A percentile compares a stretch with the other conserved stretches of the same genome.
Evolutionary conservation across 2,888 invertebrate genomes (phyloP).

Genomic region (Drosophila cracens): DNA sequence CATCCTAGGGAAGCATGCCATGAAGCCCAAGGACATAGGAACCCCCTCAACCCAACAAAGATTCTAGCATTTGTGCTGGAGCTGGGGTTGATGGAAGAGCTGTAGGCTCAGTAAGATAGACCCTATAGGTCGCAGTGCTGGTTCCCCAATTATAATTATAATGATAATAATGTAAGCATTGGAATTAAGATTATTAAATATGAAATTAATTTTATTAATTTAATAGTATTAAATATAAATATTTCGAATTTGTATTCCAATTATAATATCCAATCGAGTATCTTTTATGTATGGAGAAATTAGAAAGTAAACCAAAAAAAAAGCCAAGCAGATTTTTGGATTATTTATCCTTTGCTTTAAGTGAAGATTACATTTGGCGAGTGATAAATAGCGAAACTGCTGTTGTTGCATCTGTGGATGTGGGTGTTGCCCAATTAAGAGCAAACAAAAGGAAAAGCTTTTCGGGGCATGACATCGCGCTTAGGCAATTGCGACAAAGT

Average conservation of each 20-base stretch:
- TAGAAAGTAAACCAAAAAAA: neutral
- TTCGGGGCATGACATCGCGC: constrained; percentile 34
- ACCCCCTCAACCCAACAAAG: too few species aligned
- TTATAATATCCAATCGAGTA: neutral
- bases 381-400: neutral
- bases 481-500: constrained; percentile 54
- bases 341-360: neutral
- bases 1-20: too few species aligned
- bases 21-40: too few species aligned
- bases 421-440: constrained; percentile 25
- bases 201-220: too few species aligned
- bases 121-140: too few species aligned
- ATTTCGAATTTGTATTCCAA: neutral
- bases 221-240: neutral
- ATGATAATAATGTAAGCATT: neutral
- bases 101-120: too few species aligned
- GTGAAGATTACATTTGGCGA: neutral
- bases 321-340: neutral
- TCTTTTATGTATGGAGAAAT: neutral
- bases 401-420: constrained; percentile 1
- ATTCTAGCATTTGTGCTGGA: too few species aligned
- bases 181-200: neutral
- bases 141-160: too few species aligned
- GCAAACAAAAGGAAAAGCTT: constrained; percentile 22
- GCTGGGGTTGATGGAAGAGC: too few species aligned